Evolutionary conservation across 2,797 vertebrate species (phyloP).

Genomic region (Tragopan temminckii): DNA sequence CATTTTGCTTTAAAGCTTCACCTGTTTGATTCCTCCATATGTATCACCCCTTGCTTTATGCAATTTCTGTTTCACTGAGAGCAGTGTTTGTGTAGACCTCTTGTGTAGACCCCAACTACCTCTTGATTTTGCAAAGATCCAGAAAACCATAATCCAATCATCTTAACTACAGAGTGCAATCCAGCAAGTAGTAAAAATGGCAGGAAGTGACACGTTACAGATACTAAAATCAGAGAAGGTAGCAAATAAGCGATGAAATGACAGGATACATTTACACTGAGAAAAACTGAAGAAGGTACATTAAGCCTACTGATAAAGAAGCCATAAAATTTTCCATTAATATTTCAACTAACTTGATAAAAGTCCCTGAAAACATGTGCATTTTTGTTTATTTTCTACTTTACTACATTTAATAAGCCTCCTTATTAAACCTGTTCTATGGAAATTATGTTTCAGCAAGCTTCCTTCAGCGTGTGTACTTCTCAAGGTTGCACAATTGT

Average conservation of each 20-base stretch:
- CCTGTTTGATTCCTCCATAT: neutral
- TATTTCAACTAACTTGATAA: slow-evolving; percentile 43
- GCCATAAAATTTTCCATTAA: slow-evolving; percentile 31
- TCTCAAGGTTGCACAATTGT: slow-evolving; percentile 50
- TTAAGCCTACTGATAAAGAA: slow-evolving; percentile 6
- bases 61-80: neutral
- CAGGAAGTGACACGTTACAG: neutral
- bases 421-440: slow-evolving; percentile 55
- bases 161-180: neutral
- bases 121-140: neutral
- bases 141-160: neutral
- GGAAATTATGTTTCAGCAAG: slow-evolving; percentile 48
- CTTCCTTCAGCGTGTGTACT: slow-evolving; percentile 50
- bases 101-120: neutral
- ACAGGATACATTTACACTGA: neutral
- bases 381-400: slow-evolving; percentile 26
- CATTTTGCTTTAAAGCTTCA: neutral
- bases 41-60: neutral
- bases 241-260: neutral
- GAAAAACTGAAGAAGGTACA: neutral
- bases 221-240: neutral
- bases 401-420: slow-evolving; percentile 48
- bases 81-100: neutral
- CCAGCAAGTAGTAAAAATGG: neutral
- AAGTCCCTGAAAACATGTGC: slow-evolving; percentile 14